phyloP scores from a whole-genome alignment of 2,888 invertebrate genomes.

The Polymixis flavicincta region DNA sequence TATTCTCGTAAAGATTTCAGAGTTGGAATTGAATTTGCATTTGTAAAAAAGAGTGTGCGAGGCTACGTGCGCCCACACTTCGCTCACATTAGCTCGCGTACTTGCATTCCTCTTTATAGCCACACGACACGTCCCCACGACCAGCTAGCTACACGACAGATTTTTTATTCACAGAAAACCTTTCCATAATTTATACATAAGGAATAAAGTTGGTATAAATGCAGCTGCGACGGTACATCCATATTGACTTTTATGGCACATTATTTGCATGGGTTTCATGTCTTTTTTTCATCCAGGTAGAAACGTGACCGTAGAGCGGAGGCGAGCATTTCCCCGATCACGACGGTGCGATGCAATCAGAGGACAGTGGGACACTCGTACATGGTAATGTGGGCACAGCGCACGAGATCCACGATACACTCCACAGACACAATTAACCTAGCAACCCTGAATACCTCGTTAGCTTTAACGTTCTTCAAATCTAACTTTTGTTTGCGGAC shows the following conservation, averaged over 20 bases:
- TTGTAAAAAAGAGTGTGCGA: slow-evolving; percentile 71
- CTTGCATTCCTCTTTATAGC: slow-evolving; percentile 77
- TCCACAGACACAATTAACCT: slow-evolving; percentile 80
- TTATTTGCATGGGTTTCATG: slow-evolving; percentile 81
- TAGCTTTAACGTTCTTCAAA: slow-evolving; percentile 70
- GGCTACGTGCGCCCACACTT: slow-evolving; percentile 76
- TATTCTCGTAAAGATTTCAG: slow-evolving; percentile 79
- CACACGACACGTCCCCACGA: slow-evolving; percentile 67
- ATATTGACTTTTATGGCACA: slow-evolving; percentile 77
- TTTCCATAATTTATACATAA: slow-evolving; percentile 64
- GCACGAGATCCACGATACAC: slow-evolving; percentile 66
- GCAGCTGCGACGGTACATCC: slow-evolving; percentile 75
- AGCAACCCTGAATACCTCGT: slow-evolving; percentile 77
- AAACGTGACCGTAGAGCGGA: slow-evolving; percentile 84
- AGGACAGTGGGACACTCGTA: slow-evolving; percentile 74
- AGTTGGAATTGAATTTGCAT: slow-evolving; percentile 81
- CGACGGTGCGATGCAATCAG: slow-evolving; percentile 82
- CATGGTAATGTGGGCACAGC: slow-evolving; percentile 74
- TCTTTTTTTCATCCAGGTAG: slow-evolving; percentile 74
- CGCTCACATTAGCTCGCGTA: slow-evolving; percentile 70
- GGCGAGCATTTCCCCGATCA: slow-evolving; percentile 81
- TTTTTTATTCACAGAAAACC: slow-evolving; percentile 56
- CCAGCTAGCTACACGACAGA: slow-evolving; percentile 48
- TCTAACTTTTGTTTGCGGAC: slow-evolving; percentile 57
- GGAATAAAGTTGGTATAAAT: slow-evolving; percentile 67